Conservation (phyloP, 2,888 invertebrate genomes). For the Megalurothrips usitatus region DNA sequence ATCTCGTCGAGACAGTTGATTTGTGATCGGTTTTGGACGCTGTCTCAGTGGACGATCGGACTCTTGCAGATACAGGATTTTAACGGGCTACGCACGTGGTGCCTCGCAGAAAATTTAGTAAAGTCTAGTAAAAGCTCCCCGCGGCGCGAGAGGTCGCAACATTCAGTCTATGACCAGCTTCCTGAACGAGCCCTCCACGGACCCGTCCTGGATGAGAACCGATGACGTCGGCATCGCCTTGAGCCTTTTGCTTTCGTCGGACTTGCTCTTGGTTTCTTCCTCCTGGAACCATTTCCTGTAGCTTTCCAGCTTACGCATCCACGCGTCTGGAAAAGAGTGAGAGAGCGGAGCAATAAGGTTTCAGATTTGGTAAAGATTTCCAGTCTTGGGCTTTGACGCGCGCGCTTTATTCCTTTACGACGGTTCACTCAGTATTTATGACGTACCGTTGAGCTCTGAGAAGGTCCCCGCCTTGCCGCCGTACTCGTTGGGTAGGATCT, state of each 20-base stretch:
- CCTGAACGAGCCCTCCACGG: constrained; percentile 44
- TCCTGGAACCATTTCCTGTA: constrained; percentile 45
- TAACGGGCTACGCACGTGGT: no score
- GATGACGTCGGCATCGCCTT: constrained; percentile 40
- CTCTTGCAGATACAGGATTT: no score
- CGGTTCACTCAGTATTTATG: background rate
- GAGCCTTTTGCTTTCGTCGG: constrained; percentile 43
- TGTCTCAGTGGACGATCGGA: no score
- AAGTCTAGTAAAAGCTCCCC: no score
- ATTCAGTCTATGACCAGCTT: constrained; percentile 44
- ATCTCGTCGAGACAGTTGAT: no score
- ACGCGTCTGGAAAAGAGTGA: constrained; percentile 41
- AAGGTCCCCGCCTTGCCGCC: constrained; percentile 47
- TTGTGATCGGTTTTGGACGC: no score
- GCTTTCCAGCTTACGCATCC: constrained; percentile 44
- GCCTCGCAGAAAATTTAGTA: no score
- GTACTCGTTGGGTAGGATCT: constrained; percentile 48
- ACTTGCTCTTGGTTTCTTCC: constrained; percentile 44
- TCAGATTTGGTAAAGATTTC: no score
- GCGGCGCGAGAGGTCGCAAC: background rate
- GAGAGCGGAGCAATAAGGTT: background rate
- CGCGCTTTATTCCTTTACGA: no score
- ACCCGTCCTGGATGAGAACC: constrained; percentile 42
- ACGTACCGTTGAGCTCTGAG: constrained; percentile 43
- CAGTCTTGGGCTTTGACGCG: no score